These are phyloP conservation scores for Homarus gammarus DNA, from an alignment of 2,888 invertebrate genomes.

Conservation along the genomic window DNA sequence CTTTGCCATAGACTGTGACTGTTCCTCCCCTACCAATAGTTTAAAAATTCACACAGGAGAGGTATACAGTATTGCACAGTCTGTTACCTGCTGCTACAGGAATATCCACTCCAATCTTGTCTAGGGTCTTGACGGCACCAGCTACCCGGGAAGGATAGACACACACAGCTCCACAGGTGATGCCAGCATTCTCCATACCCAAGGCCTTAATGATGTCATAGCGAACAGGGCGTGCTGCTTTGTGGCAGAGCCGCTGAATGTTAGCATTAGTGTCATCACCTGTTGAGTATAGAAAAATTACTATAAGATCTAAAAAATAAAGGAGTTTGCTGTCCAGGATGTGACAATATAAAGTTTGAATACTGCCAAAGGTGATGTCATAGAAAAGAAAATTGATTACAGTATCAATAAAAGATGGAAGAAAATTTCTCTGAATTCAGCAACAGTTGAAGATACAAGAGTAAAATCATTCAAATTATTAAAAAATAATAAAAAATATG, in stretches of 20 bases:
- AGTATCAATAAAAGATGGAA: too few species aligned
- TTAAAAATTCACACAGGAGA: background rate
- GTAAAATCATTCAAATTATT: too few species aligned
- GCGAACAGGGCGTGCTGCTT: conserved; percentile 83
- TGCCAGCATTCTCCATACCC: conserved; percentile 77
- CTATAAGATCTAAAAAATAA: background rate
- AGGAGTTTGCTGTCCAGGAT: too few species aligned
- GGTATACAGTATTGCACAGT: background rate
- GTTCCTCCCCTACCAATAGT: background rate
- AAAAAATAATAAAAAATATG: too few species aligned
- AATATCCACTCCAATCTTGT: conserved; percentile 82
- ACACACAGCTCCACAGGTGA: conserved; percentile 93
- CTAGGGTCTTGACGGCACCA: conserved; percentile 85
- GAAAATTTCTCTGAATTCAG: too few species aligned
- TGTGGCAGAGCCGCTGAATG: conserved; percentile 89
- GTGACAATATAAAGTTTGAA: too few species aligned
- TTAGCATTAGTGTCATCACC: conserved; percentile 82
- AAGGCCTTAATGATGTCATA: conserved; percentile 79
- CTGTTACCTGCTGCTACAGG: conserved; percentile 89
- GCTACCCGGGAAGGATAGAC: conserved; percentile 93
- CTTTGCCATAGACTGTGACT: too few species aligned
- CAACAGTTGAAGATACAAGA: too few species aligned
- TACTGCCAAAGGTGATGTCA: too few species aligned
- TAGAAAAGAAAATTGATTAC: too few species aligned
- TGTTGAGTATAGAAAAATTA: conserved; percentile 55